Base-by-base conservation (phyloP, 2,888 invertebrate genomes). In the Ophion slaviceki region DNA sequence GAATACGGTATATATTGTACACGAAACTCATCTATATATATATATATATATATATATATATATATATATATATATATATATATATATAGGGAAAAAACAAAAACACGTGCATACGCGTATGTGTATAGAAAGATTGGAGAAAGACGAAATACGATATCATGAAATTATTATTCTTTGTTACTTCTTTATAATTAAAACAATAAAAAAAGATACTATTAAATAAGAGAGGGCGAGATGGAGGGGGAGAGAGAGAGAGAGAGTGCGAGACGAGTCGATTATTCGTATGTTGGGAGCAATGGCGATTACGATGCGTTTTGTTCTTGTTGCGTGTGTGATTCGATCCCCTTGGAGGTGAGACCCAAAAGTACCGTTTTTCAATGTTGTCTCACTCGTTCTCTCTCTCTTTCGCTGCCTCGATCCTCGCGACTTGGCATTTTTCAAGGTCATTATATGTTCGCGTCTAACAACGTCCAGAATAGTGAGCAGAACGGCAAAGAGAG, bases 131-230 rank as follows among this genome's bases (percentile, higher is more conserved):
- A 76, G 36, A 72, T 85, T 64, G 83, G 67, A 47, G 75, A 74
- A 72, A 86, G 59, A 80, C 70, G 80, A 82, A 83, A 83, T 79
- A 83, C 84, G 79, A 93, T 93, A 93, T 93, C 93, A 93, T 92
- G 91, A 93, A 93, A 92, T 93, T 93, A 93, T 92, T 93, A 93
- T 93, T 93, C 93, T 93, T 93, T 93, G 93, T 93, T 93, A 93
- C 93, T 93, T 93, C 93, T 93, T 93, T 93, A 93, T 93, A 93
- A 92, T 92, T 93, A 92, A 93, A 91, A 92, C 89, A 92, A 92
- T 91, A 92, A 91, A 92, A 92, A 24, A 90, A 87, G 77, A 61
- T 36, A 77, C 76, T 81, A 71, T 84, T 76, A 61, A 82, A 79
- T 68, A 79, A 85, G 82, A 64, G 80, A 85, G 84, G 77, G 76